Conservation (phyloP, 2,888 invertebrate genomes). For the Morpho helenor region DNA sequence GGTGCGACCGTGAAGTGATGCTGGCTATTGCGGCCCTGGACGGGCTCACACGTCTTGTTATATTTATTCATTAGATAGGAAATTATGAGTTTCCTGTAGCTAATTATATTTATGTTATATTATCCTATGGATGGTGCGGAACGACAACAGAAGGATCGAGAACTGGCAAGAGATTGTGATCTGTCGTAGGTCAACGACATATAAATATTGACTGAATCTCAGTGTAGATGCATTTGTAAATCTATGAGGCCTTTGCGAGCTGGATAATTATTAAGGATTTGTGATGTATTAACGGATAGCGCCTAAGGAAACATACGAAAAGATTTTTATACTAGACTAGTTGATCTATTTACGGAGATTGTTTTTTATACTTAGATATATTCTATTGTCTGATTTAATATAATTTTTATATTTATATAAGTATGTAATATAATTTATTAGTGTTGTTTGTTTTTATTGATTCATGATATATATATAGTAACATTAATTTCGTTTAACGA, state of each 20-base stretch:
- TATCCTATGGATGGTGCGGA: conserved; percentile 73
- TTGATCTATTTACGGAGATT: conserved; percentile 80
- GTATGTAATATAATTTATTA: conserved; percentile 75
- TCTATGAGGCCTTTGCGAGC: conserved; percentile 80
- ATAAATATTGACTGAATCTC: conserved; percentile 80
- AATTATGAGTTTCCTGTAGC: conserved; percentile 78
- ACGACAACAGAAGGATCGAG: conserved; percentile 69
- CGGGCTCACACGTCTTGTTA: conserved; percentile 68
- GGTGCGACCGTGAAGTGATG: conserved; percentile 75
- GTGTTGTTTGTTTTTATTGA: conserved; percentile 80
- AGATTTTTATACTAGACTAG: conserved; percentile 80
- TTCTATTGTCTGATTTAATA: conserved; percentile 79
- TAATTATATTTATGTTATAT: conserved; percentile 73
- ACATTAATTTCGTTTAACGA: conserved; percentile 59
- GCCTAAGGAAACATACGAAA: conserved; percentile 80
- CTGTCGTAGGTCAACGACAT: conserved; percentile 79
- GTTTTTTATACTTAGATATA: conserved; percentile 79
- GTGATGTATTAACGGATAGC: conserved; percentile 80
- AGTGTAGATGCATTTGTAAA: conserved; percentile 80
- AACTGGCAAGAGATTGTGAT: conserved; percentile 79
- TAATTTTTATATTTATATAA: conserved; percentile 76
- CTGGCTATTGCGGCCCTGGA: conserved; percentile 67
- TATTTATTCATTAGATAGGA: conserved; percentile 78
- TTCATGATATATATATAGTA: conserved; percentile 53
- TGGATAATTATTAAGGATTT: conserved; percentile 79